Evolutionary conservation across 2,797 vertebrate species (phyloP), one percentile per base, ranked within the genome.

Genomic region (Streptopelia turtur): DNA sequence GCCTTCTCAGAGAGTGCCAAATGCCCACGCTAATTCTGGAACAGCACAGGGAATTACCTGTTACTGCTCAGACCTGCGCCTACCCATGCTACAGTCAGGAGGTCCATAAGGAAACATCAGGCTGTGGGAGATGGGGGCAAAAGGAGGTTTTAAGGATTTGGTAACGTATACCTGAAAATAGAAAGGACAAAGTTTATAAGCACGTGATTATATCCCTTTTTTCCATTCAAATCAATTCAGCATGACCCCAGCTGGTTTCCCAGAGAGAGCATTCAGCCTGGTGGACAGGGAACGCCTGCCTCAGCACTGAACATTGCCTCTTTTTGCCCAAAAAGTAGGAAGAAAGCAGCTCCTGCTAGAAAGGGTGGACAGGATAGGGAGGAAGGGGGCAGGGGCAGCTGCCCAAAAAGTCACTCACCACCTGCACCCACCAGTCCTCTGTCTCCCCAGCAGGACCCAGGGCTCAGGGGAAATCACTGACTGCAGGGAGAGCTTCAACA

Each of bases 231-330:
- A 39, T 43, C 31, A 49, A 49, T 53, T 52, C 4, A 2, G 16
- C 7, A 2, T 57, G 21, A 70, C 6, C 35, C 24, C 30, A 24
- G 13, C 22, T 60, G 59, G 43, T 49, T 6, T 1, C 24, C 24
- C 41, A 74, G 25, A 69, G 21, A 81, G 37, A 77, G 5, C 72
- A 56, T 41, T 55, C 71, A 52, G 9, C 13, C 37, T 65, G 59
- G 8, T 1, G 0, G 50, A 33, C 1, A 52, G 23, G n/a, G n/a
- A 81, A 45, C 0, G 0, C 14, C 60, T 61, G 27, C 43, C 16
- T 77, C 60, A 82, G 45, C 43, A 15, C 33, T 25, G 30, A 79
- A 71, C 1, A 1, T 17, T 68, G 45, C 25, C 15, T 75, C 63
- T 41, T 81, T 52, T 72, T 63, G 28, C 41, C 39, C n/a, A 10